Conservation (phyloP, 2,797 vertebrate species). For the Clarias laeviceps region DNA sequence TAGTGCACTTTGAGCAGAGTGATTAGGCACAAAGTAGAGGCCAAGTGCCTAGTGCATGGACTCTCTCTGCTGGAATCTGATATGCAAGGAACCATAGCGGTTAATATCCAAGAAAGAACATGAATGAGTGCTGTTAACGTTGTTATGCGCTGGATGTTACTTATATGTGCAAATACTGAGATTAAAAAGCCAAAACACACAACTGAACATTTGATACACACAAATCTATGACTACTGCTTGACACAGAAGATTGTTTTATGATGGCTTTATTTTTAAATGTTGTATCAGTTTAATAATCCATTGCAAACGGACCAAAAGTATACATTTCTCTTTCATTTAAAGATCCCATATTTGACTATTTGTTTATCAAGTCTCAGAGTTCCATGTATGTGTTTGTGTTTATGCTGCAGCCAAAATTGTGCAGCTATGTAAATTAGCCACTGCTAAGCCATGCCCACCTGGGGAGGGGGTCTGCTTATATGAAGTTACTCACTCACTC, state of each 20-base stretch:
- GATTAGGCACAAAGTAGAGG: slow-evolving; percentile 27
- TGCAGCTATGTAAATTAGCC: no score
- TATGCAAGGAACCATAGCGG: neutral
- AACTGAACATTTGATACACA: neutral
- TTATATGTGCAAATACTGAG: neutral
- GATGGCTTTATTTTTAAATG: neutral
- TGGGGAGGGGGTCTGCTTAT: no score
- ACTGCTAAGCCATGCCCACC: no score
- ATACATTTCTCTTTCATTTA: neutral
- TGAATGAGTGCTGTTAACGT: neutral
- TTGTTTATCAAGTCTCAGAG: no score
- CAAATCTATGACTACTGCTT: neutral
- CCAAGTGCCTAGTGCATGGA: neutral
- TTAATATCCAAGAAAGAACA: neutral
- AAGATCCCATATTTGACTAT: no score
- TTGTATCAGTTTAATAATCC: neutral
- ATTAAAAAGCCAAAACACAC: neutral
- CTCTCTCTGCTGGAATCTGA: neutral
- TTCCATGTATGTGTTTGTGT: no score
- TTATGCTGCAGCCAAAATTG: no score
- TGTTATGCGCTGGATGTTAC: no score
- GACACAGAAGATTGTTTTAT: neutral
- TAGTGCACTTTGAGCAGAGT: slow-evolving; percentile 16
- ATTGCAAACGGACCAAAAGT: neutral
- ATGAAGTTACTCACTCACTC: no score